Evolutionary conservation across 2,888 invertebrate genomes (phyloP), one percentile per base, ranked within the genome.

Genomic region (Epiblema foenella): DNA sequence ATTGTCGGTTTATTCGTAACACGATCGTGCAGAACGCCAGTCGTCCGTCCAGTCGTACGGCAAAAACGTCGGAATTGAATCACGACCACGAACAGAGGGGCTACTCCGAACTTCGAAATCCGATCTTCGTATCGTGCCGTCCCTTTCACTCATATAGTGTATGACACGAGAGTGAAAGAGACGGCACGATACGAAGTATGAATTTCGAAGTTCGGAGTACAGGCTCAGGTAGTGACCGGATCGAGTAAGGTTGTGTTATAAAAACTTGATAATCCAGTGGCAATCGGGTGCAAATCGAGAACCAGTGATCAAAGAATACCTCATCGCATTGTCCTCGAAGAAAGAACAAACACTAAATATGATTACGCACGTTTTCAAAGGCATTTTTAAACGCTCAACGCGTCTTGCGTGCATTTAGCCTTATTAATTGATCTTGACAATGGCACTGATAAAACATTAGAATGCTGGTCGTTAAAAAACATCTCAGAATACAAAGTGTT

Each of bases 31-130:
- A 67, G 54, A 73, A 67, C 67, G 62, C 66, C 46, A 71, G 54
- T 71, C 20, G 66, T 37, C 54, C 62, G 57, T 49, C 73, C 72
- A 69, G 70, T 51, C 59, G 75, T 62, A 76, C 77, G 72, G 76
- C 75, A 83, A 85, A 78, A 84, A 84, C 74, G 75, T 75, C 73
- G 74, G 77, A 79, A 77, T 82, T 75, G 74, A 82, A 81, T 79
- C 79, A 75, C 75, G 73, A 71, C 78, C 78, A 74, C 74, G 73
- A 63, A 69, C 78, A n/a, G n/a, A n/a, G n/a, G n/a, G n/a, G n/a
- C n/a, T n/a, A n/a, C n/a, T n/a, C n/a, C n/a, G n/a, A n/a, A n/a
- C n/a, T n/a, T n/a, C n/a, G n/a, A n/a, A n/a, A n/a, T n/a, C n/a
- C n/a, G n/a, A n/a, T n/a, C n/a, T n/a, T n/a, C n/a, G n/a, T n/a